Base-by-base conservation (phyloP, 2,888 invertebrate species). In the Muschampia plurimacula region DNA sequence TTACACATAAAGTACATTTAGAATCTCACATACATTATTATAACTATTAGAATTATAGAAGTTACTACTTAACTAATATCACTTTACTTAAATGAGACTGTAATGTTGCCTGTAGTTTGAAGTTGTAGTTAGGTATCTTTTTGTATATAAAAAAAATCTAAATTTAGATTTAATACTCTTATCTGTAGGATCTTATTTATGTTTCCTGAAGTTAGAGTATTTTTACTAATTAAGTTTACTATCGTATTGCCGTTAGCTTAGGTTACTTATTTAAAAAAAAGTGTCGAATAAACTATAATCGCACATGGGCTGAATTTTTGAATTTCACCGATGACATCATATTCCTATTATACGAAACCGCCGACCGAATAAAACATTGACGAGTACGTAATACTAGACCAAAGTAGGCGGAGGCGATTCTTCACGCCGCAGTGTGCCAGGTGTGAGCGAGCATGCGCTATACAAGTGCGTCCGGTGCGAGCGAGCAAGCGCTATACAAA, bases 51-150 rank as follows among this genome's bases (percentile, higher is more conserved):
- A 49, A 6, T 12, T 46, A 12, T 12, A 10, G 13, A n/a, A 15
- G 22, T 57, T 64, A 46, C 46, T 28, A 64, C 46, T 64, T 64
- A 64, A 64, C 71, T 74, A 41, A 63, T 62, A 74, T 67, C 60
- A 60, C 60, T 67, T 73, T 74, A 77, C 75, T 75, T 75, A 74
- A 75, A 79, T 80, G 80, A 83, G 83, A 83, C 83, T 83, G 85
- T 84, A 83, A 77, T 75, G 83, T 83, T 85, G 85, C 85, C 85
- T 85, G 76, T 79, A 80, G 77, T 69, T 81, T 76, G 75, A 63
- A 12, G 12, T 12, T 28, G 57, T 77, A 77, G 67, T 72, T 77
- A 77, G 76, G 70, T 69, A 57, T 77, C 66, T 60, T 77, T 71
- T 59, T 65, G 65, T 71, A 59, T 36, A 66, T 71, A 59, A 36